Base-by-base conservation (phyloP, 2,888 invertebrate species). In the Patella depressa region DNA sequence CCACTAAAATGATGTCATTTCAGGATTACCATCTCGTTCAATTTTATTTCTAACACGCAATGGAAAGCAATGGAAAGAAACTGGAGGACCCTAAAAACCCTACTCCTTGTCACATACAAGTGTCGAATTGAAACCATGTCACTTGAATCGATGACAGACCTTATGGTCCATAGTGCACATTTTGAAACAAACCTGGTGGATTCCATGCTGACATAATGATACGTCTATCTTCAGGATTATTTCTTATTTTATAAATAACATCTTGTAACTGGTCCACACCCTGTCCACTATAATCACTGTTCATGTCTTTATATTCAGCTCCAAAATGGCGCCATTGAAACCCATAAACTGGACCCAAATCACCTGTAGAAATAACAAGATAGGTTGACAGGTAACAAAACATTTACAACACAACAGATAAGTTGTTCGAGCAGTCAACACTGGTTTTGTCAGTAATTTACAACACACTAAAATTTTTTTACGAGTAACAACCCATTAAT, bases 301-400 rank as follows among this genome's bases (percentile, higher is more conserved):
- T 93, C 93, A 96, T 95, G 85, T 95, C 94, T 73, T 93, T 92
- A 91, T 99, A 99, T 86, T 95, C 93, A 0, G 98, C 98, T 24
- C 99, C 99, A 93, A 95, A 98, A 90, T 99, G 98, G 78, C 98
- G 94, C 99, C 99, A 99, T 91, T 99, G 99, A 89, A 99, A 99
- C 0, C 98, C 99, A 93, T 99, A 99, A 2, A 99, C 95, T 0
- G 99, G 99, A 0, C 98, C 98, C 71, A 99, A 93, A 92, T 99
- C 99, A 78, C 98, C 95, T 95, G 85, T 17, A 78, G 53, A 55
- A 77, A 7, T 34, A 15, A 45, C n/a, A 73, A 4, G 9, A 45
- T 34, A 17, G 14, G 2, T 14, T 24, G 0, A 1, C 34, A 19
- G 14, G 15, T 24, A 24, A 24, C 19, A 17, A 17, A 19, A 55